Conservation (phyloP, 2,888 invertebrate genomes). For the Ectemnius continuus region DNA sequence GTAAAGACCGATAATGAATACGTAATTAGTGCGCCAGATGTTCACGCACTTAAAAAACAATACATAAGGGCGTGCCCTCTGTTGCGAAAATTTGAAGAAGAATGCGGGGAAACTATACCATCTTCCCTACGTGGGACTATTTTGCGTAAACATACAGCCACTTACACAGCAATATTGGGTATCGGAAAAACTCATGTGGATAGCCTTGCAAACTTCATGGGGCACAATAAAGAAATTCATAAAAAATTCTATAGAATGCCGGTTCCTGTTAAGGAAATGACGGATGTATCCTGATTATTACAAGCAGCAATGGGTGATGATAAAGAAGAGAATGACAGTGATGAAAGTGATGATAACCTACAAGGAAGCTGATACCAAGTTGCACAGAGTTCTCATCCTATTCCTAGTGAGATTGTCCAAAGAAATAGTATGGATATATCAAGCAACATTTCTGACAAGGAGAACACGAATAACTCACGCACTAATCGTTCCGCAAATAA, state of each 20-base stretch:
- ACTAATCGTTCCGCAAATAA: not conserved
- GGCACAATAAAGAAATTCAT: conserved; percentile 61
- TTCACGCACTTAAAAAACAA: conserved; percentile 22
- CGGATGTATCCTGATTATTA: conserved; percentile 53
- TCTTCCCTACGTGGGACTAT: conserved; percentile 51
- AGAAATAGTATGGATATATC: not conserved
- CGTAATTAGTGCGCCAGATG: conserved; percentile 5
- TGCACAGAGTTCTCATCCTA: not conserved
- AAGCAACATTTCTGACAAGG: not conserved
- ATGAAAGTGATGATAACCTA: conserved; percentile 8
- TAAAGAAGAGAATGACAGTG: conserved; percentile 11
- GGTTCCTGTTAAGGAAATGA: conserved; percentile 48
- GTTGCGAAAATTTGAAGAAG: conserved; percentile 48
- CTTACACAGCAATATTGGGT: conserved; percentile 53
- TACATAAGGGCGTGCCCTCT: conserved; percentile 53
- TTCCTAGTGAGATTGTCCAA: not conserved
- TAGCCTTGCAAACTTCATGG: conserved; percentile 60
- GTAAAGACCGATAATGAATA: conserved; percentile 36
- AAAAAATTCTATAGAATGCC: conserved; percentile 57
- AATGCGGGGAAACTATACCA: conserved; percentile 57
- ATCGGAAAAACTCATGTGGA: conserved; percentile 54
- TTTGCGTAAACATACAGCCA: conserved; percentile 62
- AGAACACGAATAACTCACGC: not conserved
- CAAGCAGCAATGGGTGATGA: conserved; percentile 39
- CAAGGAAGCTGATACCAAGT: not conserved